Evolutionary conservation across 2,113 vertebrate species (phyloP).

Genomic region (Clarias macrocephalus): DNA sequence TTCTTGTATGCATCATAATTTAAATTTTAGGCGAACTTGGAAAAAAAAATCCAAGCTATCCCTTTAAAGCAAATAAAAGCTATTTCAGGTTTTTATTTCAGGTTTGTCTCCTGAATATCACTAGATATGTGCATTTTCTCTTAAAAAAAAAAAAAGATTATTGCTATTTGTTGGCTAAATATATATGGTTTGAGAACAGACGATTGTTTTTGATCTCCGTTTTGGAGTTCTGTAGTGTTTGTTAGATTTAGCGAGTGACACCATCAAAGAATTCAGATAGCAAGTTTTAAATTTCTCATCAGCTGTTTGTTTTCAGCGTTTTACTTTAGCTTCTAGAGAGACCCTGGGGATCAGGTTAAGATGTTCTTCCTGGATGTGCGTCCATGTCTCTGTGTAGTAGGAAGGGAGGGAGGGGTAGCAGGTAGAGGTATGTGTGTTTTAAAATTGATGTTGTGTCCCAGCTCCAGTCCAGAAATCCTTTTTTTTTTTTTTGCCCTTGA

Average conservation of each 20-base stretch:
- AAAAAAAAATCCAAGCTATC: too few relatives aligned
- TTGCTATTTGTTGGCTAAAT: not conserved
- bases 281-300: not conserved
- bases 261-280: not conserved
- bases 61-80: not conserved
- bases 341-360: not conserved
- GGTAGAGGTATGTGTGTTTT: not conserved
- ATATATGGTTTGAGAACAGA: conserved; percentile 10
- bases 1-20: too few relatives aligned
- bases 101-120: not conserved
- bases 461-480: conserved; percentile 21
- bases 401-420: not conserved
- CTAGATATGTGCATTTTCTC: not conserved
- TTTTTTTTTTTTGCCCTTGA: conserved; percentile 43
- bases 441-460: conserved; percentile 14
- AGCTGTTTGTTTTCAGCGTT: conserved; percentile 19
- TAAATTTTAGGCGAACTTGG: too few relatives aligned
- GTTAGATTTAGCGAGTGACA: not conserved
- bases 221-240: not conserved
- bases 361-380: not conserved
- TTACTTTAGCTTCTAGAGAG: not conserved
- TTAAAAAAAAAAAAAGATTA: not conserved
- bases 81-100: too few relatives aligned
- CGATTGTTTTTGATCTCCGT: not conserved
- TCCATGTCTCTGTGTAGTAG: not conserved